Evolutionary conservation across 1,140 invertebrate species (phyloP).

Genomic region (Aplysia californica): DNA sequence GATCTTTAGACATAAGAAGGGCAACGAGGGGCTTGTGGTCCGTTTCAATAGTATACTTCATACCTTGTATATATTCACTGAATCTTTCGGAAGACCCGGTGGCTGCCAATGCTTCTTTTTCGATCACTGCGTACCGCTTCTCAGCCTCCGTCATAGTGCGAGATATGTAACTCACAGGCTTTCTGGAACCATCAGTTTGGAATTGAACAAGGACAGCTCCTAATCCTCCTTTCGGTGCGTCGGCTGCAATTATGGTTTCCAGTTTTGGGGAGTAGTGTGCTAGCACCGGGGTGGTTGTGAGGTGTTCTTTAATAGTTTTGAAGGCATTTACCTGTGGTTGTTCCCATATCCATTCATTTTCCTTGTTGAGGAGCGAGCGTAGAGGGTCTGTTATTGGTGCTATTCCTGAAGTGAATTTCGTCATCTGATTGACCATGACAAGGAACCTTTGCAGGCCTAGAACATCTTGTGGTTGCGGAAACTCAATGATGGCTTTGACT

Average conservation of each 20-base stretch:
- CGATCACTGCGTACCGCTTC: not conserved
- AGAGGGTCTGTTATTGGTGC: constrained; percentile 22
- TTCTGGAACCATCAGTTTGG: not conserved
- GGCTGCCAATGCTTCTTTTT: not conserved
- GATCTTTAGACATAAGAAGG: too few relatives aligned
- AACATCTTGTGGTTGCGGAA: constrained; percentile 24
- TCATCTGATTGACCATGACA: not conserved
- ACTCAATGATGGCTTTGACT: constrained; percentile 23
- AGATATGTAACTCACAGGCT: too few relatives aligned
- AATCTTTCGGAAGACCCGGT: not conserved
- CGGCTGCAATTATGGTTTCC: not conserved
- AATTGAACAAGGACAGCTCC: constrained; percentile 6
- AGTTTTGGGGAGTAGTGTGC: not conserved
- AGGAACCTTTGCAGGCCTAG: constrained; percentile 37
- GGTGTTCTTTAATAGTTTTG: constrained; percentile 14
- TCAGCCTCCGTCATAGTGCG: too few relatives aligned
- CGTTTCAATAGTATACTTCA: not conserved
- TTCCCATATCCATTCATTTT: too few relatives aligned
- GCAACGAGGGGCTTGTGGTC: not conserved
- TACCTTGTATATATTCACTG: not conserved
- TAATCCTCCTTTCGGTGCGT: not conserved
- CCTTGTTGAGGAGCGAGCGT: constrained; percentile 17
- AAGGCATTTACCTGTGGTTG: too few relatives aligned
- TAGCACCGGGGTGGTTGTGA: not conserved
- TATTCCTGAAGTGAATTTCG: constrained; percentile 14